Evolutionary conservation across 2,888 invertebrate species (phyloP).

Genomic region (Eupithecia pulchellata): DNA sequence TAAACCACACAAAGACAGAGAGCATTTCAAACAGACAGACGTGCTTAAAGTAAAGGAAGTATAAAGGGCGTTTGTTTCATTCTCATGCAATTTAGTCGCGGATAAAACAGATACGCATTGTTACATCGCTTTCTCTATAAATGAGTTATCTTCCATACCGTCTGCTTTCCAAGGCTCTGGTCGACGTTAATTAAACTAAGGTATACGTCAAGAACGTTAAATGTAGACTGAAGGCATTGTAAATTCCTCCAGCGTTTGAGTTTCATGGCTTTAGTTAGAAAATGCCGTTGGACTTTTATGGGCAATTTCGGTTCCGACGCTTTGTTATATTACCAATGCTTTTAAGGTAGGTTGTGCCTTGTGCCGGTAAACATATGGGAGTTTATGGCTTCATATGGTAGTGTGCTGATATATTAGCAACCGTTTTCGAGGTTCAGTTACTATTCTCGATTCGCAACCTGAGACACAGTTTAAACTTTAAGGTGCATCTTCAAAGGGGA

Average conservation of each 20-base stretch:
- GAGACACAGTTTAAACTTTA: not conserved
- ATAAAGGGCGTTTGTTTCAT: not conserved
- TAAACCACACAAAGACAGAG: too few relatives aligned
- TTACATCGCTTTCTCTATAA: conserved; percentile 14
- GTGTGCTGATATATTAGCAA: conserved; percentile 4
- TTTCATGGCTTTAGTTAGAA: conserved; percentile 85
- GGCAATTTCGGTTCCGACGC: conserved; percentile 85
- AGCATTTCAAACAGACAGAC: too few relatives aligned
- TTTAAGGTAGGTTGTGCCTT: conserved; percentile 84
- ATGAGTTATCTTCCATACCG: not conserved
- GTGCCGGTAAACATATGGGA: conserved; percentile 80
- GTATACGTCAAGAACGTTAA: conserved; percentile 81
- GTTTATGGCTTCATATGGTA: conserved; percentile 51
- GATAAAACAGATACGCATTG: not conserved
- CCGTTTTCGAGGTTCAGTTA: conserved; percentile 3
- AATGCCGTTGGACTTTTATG: conserved; percentile 84
- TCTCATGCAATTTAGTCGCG: not conserved
- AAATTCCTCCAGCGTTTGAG: conserved; percentile 82
- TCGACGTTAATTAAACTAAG: conserved; percentile 83
- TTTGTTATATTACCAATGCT: conserved; percentile 86
- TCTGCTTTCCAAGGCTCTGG: conserved; percentile 37
- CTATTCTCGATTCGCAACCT: conserved; percentile 3
- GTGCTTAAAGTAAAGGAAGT: too few relatives aligned
- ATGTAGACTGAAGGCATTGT: conserved; percentile 80
- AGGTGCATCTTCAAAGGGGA: not conserved